phyloP scores from a whole-genome alignment of 2,888 invertebrate species.

The Drosophila peninsularis region DNA sequence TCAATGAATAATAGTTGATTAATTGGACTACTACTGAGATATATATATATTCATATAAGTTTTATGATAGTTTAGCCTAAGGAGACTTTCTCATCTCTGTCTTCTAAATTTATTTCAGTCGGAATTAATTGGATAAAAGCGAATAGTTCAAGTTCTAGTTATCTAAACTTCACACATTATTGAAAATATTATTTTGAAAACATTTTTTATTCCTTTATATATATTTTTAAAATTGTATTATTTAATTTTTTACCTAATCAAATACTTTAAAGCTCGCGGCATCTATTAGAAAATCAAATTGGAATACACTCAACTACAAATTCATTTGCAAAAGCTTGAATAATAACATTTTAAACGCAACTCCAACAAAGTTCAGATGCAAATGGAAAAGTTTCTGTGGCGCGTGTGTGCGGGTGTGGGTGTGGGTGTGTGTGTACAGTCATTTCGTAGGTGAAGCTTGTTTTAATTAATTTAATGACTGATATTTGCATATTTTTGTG shows the following conservation, averaged over 20 bases:
- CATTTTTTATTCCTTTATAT: no score
- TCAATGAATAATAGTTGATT: no score
- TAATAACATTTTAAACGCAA: conserved; percentile 12
- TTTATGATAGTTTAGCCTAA: no score
- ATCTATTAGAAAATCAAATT: conserved; percentile 11
- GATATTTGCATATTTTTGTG: conserved; percentile 60
- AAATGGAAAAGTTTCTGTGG: conserved; percentile 1
- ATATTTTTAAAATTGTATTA: background rate
- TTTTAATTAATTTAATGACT: conserved; percentile 72
- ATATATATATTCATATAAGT: no score
- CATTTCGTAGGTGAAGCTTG: conserved; percentile 44
- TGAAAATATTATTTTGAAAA: no score
- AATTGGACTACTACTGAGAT: no score
- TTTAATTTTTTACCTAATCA: background rate
- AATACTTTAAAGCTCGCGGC: conserved; percentile 3
- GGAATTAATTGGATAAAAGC: no score
- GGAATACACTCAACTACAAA: conserved; percentile 3
- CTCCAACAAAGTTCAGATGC: conserved; percentile 12
- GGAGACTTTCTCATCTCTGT: no score
- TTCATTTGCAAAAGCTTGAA: conserved; percentile 26
- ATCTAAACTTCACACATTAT: no score
- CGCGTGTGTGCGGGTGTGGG: background rate
- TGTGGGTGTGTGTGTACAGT: conserved; percentile 16
- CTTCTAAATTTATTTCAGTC: no score
- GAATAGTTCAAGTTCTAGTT: no score